These are phyloP conservation scores for Ichneumoninae sp. DNA, from an alignment of 2,888 invertebrate genomes.

Conservation along the genomic window DNA sequence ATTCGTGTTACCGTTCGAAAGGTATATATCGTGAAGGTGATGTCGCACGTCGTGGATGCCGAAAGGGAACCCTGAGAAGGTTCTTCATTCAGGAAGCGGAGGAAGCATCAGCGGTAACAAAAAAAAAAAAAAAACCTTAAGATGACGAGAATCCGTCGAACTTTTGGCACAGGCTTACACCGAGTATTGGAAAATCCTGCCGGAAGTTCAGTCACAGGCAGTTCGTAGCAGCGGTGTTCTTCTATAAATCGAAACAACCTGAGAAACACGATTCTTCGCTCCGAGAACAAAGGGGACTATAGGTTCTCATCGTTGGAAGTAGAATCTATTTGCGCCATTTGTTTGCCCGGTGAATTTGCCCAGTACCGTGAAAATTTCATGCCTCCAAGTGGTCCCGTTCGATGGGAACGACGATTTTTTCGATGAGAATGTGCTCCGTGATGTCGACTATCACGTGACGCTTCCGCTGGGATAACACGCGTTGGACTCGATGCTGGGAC, in stretches of 20 bases:
- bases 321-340: slow-evolving; percentile 11
- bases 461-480: slow-evolving; percentile 6
- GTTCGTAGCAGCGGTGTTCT: slow-evolving; percentile 56
- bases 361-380: slow-evolving; percentile 47
- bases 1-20: slow-evolving; percentile 23
- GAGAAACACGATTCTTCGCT: slow-evolving; percentile 32
- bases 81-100: background rate
- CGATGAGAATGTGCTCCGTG: slow-evolving; percentile 19
- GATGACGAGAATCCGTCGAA: slow-evolving; percentile 43
- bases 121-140: slow-evolving; percentile 9
- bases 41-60: slow-evolving; percentile 20
- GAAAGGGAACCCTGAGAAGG: slow-evolving; percentile 26
- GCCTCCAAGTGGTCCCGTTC: slow-evolving; percentile 33
- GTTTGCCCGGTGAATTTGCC: slow-evolving; percentile 28
- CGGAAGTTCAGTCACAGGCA: slow-evolving; percentile 32
- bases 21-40: slow-evolving; percentile 30
- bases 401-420: slow-evolving; percentile 20
- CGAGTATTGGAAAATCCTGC: slow-evolving; percentile 24
- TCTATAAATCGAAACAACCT: slow-evolving; percentile 14
- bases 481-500: background rate
- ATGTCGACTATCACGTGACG: slow-evolving; percentile 31
- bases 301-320: slow-evolving; percentile 2
- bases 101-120: background rate
- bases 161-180: slow-evolving; percentile 9
- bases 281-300: slow-evolving; percentile 42